Base-by-base conservation (phyloP, 2,888 invertebrate genomes). In the Sicus ferrugineus region DNA sequence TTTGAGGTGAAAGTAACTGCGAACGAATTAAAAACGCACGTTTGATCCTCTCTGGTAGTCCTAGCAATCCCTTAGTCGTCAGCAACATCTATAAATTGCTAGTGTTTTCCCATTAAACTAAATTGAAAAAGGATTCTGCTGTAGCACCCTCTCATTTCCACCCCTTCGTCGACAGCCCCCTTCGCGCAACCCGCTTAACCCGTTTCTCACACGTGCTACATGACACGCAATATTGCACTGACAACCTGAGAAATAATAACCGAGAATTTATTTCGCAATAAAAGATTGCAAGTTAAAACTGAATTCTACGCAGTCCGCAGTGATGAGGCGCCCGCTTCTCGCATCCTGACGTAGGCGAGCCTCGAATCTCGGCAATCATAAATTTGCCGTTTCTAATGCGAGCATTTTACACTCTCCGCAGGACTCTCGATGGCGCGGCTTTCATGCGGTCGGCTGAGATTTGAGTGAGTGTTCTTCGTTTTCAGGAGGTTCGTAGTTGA, bases 371-470 rank as follows among this genome's bases (percentile, higher is more conserved):
- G 77, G 75, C 75, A 78, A 77, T 79, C 82, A 81, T 81, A 80
- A 81, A 81, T 80, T 81, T 76, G 81, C 76, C 80, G 80, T 81
- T 79, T 81, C 81, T 81, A 80, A 80, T 80, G 81, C 75, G 0
- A 23, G 54, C 5, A 76, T 78, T 70, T 70, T 59, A 21, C 68
- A 69, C 34, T 42, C 54, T 11, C 21, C 56, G 70, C 73, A 70
- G 70, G 30, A 31, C 30, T 19, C 30, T 9, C 34, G 28, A 52
- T 34, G 30, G 42, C 63, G 16, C n/a, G 34, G 38, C 30, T 58
- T 58, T 46, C 52, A 62, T 71, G 69, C 61, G 71, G 71, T 69
- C 73, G 64, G 50, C 31, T 48, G 64, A 64, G 64, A 64, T 64
- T 50, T 64, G 23, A 48, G 42, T 63, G 31, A 50, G 48, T 68